A percentile compares a stretch with the other conserved stretches of the same genome.
phyloP scores from a whole-genome alignment of 2,888 invertebrate genomes.

The Fissipunctia ypsillon region DNA sequence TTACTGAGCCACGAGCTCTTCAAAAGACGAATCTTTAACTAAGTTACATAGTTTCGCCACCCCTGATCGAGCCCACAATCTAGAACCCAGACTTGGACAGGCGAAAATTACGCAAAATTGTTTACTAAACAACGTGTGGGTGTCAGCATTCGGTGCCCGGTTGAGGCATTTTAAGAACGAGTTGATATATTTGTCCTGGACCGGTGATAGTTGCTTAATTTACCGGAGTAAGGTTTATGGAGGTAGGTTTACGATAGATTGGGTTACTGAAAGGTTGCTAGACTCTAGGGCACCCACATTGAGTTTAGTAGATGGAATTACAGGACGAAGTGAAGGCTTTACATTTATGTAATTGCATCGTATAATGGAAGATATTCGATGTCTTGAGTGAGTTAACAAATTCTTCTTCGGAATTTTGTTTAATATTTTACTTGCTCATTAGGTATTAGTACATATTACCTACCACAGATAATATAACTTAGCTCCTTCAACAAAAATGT shows the following conservation, averaged over 20 bases:
- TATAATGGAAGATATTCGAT: not conserved
- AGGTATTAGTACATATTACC: not conserved
- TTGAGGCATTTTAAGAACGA: constrained; percentile 64
- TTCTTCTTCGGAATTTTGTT: not conserved
- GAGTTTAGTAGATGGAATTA: constrained; percentile 3
- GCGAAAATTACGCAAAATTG: constrained; percentile 74
- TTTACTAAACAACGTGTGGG: constrained; percentile 66
- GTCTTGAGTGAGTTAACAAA: not conserved
- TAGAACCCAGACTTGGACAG: constrained; percentile 53
- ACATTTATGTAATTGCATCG: not conserved
- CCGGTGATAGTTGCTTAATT: constrained; percentile 53
- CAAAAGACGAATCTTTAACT: not conserved
- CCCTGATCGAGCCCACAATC: constrained; percentile 58
- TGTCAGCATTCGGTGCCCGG: constrained; percentile 64
- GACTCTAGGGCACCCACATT: constrained; percentile 25
- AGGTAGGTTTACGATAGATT: constrained; percentile 27
- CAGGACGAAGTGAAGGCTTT: not conserved
- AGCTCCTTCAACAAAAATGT: not conserved
- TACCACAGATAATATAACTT: too few relatives aligned
- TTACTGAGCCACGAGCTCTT: too few relatives aligned
- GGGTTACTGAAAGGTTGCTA: constrained; percentile 35
- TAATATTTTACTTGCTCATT: not conserved
- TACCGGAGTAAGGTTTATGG: constrained; percentile 15
- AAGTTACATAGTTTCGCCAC: not conserved
- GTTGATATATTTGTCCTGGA: constrained; percentile 59